Percentiles rank a stretch among this genome's conserved stretches.
Conservation (phyloP, 2,113 vertebrate genomes). For the Macheiramphus alcinus region DNA sequence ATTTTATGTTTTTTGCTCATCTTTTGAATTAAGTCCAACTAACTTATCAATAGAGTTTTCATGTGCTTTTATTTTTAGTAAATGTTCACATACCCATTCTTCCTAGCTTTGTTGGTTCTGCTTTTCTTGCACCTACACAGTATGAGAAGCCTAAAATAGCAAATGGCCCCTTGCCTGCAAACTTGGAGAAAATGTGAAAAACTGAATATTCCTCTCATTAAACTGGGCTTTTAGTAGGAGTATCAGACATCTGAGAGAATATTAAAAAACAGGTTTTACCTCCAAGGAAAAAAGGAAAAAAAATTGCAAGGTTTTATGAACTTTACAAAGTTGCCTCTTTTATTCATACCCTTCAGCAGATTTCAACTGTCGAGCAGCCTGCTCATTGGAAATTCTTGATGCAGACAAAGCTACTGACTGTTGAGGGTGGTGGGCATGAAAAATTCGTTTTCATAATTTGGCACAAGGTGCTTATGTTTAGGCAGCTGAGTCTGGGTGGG, state of each 20-base stretch:
- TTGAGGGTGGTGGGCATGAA: background rate
- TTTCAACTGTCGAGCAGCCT: background rate
- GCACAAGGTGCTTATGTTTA: background rate
- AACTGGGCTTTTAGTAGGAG: background rate
- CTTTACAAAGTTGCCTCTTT: background rate
- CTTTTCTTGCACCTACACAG: background rate
- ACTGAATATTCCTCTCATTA: background rate
- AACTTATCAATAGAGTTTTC: background rate
- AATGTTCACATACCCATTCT: background rate
- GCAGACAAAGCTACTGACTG: background rate
- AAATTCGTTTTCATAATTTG: background rate
- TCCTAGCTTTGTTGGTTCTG: background rate
- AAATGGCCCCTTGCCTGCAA: background rate
- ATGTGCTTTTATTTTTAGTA: background rate
- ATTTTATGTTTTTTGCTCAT: background rate
- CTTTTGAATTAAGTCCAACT: background rate
- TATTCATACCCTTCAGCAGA: background rate
- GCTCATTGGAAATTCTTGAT: background rate
- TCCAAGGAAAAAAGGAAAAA: background rate
- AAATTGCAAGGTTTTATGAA: background rate
- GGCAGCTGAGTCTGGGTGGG: background rate
- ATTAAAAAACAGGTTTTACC: background rate
- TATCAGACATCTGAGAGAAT: background rate
- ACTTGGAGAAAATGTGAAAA: background rate
- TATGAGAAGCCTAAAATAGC: background rate